Evolutionary conservation across 2,888 invertebrate species (phyloP), one percentile per base, ranked within the genome.

Genomic region (Andrena bucephala): DNA sequence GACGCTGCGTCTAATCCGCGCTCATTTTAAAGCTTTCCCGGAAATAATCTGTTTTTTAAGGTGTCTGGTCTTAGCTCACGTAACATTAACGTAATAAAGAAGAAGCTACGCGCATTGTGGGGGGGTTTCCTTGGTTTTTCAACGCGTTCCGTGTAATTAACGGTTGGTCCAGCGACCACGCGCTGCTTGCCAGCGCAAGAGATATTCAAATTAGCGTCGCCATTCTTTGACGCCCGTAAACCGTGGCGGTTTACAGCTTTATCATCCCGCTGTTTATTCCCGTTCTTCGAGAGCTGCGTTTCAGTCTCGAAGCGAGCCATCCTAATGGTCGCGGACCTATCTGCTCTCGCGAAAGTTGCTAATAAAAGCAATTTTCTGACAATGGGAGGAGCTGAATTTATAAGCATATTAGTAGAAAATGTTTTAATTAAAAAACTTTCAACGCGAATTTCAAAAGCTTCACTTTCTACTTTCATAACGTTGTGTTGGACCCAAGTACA

Each of bases 81-180:
- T 52, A 54, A 60, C 80, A 62, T 80, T 77, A 80, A 29, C 65
- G 70, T 48, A 20, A 20, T 16, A 54, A 71, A 62, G 62, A 70
- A 80, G 27, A 0, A 27, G 16, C 24, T 10, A 16, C 42, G 54
- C n/a, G 48, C 79, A 68, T 36, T 62, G 77, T 60, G 59, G n/a
- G 42, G 42, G 60, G 52, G 48, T 70, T 66, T 70, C 69, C 62
- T 62, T 63, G 54, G 57, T 59, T 60, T 69, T 67, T 29, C 63
- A 69, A 74, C 52, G 48, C 24, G 72, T 79, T 81, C 79, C 72
- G 81, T 72, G 81, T 81, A 81, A 81, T 81, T 81, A 79, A 71
- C 70, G 67, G 48, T 66, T 13, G 24, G 71, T 31, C 36, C 76
- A 29, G 33, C 24, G 52, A 57, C 57, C 66, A 54, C 73, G 66